Percentiles rank a stretch among this genome's conserved stretches.
phyloP scores from a whole-genome alignment of 1,140 invertebrate genomes.

The Heliconius himera region DNA sequence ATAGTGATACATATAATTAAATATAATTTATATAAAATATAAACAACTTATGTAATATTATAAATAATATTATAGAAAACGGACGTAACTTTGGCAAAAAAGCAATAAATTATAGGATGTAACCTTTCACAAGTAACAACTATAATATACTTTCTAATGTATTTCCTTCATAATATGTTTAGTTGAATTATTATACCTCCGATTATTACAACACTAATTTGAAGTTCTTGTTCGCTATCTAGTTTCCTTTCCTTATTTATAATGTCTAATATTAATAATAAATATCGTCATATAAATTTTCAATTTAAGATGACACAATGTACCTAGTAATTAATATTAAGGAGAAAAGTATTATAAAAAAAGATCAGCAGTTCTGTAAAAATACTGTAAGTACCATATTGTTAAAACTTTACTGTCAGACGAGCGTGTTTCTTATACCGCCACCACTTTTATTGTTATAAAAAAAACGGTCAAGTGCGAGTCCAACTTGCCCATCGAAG shows the following conservation, averaged over 20 bases:
- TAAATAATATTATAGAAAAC: background rate
- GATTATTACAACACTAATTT: constrained; percentile 1
- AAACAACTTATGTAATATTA: constrained; percentile 3
- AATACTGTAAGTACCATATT: too few species aligned
- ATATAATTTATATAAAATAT: background rate
- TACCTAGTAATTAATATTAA: too few species aligned
- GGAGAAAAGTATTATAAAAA: too few species aligned
- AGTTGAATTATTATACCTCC: background rate
- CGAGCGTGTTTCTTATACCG: too few species aligned
- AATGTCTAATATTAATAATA: background rate
- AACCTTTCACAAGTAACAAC: constrained; percentile 10
- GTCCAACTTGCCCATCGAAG: too few species aligned
- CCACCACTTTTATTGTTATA: too few species aligned
- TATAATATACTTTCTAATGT: constrained; percentile 10
- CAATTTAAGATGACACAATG: too few species aligned
- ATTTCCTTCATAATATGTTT: background rate
- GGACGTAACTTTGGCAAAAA: constrained; percentile 14
- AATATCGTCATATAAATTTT: background rate
- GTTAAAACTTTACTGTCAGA: too few species aligned
- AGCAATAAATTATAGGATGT: constrained; percentile 5
- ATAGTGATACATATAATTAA: background rate
- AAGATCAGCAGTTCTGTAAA: too few species aligned
- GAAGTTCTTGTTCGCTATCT: background rate
- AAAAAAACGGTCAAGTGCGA: too few species aligned
- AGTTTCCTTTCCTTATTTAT: background rate